Base-by-base conservation (phyloP, 2,797 vertebrate species). In the Phataginus tricuspis region DNA sequence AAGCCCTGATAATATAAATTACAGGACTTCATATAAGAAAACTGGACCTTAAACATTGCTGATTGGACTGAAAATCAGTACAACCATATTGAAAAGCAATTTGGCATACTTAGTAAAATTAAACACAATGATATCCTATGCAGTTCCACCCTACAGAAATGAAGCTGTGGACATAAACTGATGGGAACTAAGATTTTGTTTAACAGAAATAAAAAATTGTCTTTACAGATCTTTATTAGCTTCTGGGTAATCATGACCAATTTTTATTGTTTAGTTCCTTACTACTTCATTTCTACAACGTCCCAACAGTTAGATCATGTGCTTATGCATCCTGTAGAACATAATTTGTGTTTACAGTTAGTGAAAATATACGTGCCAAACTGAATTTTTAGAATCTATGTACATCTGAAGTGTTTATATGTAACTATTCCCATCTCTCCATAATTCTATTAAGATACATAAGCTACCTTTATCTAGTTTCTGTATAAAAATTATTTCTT, bases 131-230 rank as follows among this genome's bases (percentile, higher is more conserved):
- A 31, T 63, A 31, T 68, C 14, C 37, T 49, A 85, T 19, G 37
- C 10, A 80, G 71, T 82, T 82, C n/a, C n/a, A 82, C 14, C 3
- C 23, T 64, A 92, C 2, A 77, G 37, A 87, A 92, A 92, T 71
- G 29, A 94, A 86, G 55, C 15, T 68, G 63, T 9, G 10, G 15
- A 90, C 34, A 77, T 61, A 86, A 89, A 86, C 7, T 18, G 37
- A 63, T 21, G 29, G 39, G 6, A 57, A 79, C 78, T 75, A 92
- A 94, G 49, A 77, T 23, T 89, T 83, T 82, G 23, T 57, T 51
- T 69, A 86, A 37, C 4, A 95, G 51, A 92, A 37, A 91, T 8
- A 93, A 49, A 96, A 45, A 95, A 86, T 2, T 88, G 29, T 55
- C 53, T 77, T 75, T n/a, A 88, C 15, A 86, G 10, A 86, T 63